Base-by-base conservation (phyloP, 2,113 vertebrate species). In the Hippolais icterina region DNA sequence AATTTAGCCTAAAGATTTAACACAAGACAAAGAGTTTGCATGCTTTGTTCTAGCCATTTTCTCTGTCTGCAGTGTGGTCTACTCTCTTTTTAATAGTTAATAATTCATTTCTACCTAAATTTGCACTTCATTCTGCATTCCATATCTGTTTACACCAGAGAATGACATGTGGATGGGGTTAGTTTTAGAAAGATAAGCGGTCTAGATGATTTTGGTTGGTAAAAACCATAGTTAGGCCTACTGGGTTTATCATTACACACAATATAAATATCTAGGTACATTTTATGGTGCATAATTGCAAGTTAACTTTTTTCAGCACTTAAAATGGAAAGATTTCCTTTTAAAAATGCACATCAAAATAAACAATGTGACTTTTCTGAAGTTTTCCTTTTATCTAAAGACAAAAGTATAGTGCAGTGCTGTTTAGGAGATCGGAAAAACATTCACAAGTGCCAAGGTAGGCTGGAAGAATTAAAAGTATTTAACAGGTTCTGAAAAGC, bases 401-500 rank as follows among this genome's bases (percentile, higher is more conserved):
- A 79, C 10, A 81, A 72, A 86, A 92, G 31, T 75, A 5, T 70
- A 20, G 6, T 90, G 3, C 69, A 77, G 25, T 68, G 35, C 39
- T 91, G 42, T 95, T 95, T 50, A 77, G 52, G 78, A 95, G 59
- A 91, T 93, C 46, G 91, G 77, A 79, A 97, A 96, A 89, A 20
- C 83, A 77, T 70, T 83, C 86, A 54, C 18, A 53, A 59, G 12
- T 47, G 7, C 49, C 76, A 92, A 85, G n/a, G 21, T 41, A 94
- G 64, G 37, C 14, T 59, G 76, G 9, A 72, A 81, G 10, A 87
- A 82, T 70, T 86, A 70, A 70, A 85, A 65, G 39, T 39, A 60
- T 84, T 37, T 29, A 35, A 13, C 23, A 44, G 10, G 29, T 83
- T 83, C 65, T 89, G 53, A 64, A 24, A 89, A 46, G 19, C 2